Evolutionary conservation across 2,113 vertebrate species (phyloP).

Genomic region (Micromys minutus): DNA sequence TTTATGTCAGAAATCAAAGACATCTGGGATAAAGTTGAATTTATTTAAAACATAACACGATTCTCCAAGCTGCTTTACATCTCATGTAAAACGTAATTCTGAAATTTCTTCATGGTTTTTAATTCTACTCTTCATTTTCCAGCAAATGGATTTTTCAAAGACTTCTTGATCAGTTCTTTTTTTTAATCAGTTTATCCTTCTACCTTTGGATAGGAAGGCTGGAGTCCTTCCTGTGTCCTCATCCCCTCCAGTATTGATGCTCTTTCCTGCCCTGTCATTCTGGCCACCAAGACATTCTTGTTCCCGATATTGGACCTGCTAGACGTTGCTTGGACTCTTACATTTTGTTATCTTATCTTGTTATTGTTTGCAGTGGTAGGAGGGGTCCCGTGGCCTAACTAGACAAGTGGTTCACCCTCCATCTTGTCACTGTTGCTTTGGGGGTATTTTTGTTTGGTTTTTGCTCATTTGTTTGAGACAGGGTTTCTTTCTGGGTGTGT

Average conservation of each 20-base stretch:
- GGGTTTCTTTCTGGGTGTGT: not conserved
- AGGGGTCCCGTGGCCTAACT: not conserved
- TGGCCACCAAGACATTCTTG: not conserved
- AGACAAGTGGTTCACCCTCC: not conserved
- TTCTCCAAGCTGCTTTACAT: not conserved
- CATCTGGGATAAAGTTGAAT: slow-evolving; percentile 15
- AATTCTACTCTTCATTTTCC: not conserved
- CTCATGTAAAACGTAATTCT: not conserved
- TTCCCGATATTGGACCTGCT: not conserved
- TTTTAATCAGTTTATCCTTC: not conserved
- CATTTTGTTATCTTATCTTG: not conserved
- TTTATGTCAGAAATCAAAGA: slow-evolving; percentile 42
- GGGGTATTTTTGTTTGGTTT: not conserved
- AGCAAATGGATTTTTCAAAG: slow-evolving; percentile 30
- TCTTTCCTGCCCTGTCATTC: slow-evolving; percentile 21
- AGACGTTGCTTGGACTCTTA: not conserved
- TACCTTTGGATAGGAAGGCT: not conserved
- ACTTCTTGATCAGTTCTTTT: not conserved
- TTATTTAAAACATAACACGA: not conserved
- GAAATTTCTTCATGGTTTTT: slow-evolving; percentile 8
- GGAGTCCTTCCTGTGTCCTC: not conserved
- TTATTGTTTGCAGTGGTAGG: not conserved
- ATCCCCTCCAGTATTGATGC: not conserved
- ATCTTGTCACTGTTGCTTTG: not conserved
- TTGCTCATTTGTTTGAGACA: not conserved